Conservation (phyloP, 1,140 invertebrate genomes). For the Aphaenogaster ashmeadi region DNA sequence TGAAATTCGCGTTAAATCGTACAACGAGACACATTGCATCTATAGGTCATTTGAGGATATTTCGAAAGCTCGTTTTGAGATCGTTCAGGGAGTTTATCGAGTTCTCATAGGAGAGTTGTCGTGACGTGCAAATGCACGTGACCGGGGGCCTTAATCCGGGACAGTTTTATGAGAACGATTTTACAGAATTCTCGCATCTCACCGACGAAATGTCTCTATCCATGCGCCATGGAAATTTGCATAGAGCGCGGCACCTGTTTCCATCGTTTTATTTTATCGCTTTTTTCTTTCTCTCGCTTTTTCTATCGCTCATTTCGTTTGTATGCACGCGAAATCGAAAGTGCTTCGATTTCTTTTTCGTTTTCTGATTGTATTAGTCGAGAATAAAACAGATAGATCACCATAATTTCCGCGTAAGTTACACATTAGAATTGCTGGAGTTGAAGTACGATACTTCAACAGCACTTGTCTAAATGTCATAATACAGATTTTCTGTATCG, state of each 20-base stretch:
- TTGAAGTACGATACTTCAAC: background rate
- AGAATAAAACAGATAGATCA: background rate
- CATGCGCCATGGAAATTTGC: slow-evolving; percentile 67
- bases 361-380: slow-evolving; percentile 13
- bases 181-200: slow-evolving; percentile 48
- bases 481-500: slow-evolving; percentile 14
- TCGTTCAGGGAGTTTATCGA: background rate
- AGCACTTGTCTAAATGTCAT: background rate
- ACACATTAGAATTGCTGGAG: background rate
- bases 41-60: background rate
- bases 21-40: background rate
- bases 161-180: slow-evolving; percentile 72
- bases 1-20: background rate
- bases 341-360: slow-evolving; percentile 56
- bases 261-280: slow-evolving; percentile 65
- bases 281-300: background rate
- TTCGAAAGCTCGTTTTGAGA: slow-evolving; percentile 3
- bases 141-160: slow-evolving; percentile 63
- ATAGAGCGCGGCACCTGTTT: slow-evolving; percentile 69
- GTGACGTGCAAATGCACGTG: slow-evolving; percentile 64
- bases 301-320: slow-evolving; percentile 23
- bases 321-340: slow-evolving; percentile 70
- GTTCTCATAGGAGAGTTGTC: slow-evolving; percentile 13
- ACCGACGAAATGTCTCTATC: slow-evolving; percentile 63
- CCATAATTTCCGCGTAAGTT: background rate